Conservation (phyloP, 2,113 vertebrate species). For the Rhineura floridana region DNA sequence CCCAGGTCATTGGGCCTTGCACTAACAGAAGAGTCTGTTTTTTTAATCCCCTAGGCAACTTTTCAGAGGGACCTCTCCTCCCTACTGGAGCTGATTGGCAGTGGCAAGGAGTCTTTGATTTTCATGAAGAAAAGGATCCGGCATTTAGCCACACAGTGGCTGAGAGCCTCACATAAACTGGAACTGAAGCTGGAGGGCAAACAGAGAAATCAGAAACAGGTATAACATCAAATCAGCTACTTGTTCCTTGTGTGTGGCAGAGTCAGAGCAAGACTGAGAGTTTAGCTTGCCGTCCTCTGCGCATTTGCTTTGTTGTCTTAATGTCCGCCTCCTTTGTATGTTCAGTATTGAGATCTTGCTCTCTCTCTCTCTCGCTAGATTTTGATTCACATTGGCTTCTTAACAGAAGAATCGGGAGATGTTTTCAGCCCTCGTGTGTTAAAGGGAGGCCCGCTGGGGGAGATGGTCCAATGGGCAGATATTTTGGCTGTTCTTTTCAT, state of each 20-base stretch:
- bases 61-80: conserved; percentile 85
- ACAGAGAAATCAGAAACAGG: conserved; percentile 86
- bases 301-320: neutral
- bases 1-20: neutral
- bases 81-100: conserved; percentile 91
- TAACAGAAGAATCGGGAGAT: conserved; percentile 96
- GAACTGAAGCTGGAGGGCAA: conserved; percentile 77
- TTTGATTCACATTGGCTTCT: conserved; percentile 93
- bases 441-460: conserved; percentile 94
- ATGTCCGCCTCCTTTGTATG: neutral
- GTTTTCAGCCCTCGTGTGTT: conserved; percentile 95
- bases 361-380: conserved; percentile 77
- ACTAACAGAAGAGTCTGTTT: neutral
- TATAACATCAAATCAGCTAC: conserved; percentile 13
- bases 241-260: neutral
- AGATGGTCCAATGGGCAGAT: conserved; percentile 99
- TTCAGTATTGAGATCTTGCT: neutral
- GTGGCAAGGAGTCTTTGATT: conserved; percentile 93
- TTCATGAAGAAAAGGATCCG: conserved; percentile 96
- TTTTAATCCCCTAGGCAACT: conserved; percentile 77
- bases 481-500: conserved; percentile 91
- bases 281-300: neutral
- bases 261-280: neutral
- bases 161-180: conserved; percentile 81
- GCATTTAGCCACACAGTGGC: conserved; percentile 88